Conservation (phyloP, 1,140 invertebrate species). For the Arctopsyche grandis region DNA sequence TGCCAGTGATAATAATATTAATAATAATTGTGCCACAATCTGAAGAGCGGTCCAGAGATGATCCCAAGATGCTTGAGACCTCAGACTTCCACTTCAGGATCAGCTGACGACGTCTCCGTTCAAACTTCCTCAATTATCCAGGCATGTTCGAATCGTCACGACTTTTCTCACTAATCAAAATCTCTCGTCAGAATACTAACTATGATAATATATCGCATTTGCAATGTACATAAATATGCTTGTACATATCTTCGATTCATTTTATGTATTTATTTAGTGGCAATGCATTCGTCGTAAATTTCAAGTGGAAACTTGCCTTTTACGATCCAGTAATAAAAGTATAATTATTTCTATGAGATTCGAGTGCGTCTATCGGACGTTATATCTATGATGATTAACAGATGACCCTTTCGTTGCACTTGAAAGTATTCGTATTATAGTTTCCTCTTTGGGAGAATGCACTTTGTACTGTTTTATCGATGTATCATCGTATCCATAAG, state of each 20-base stretch:
- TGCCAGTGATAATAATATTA: too few species aligned
- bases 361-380: background rate
- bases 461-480: too few species aligned
- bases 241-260: too few species aligned
- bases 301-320: too few species aligned
- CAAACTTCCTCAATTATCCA: slow-evolving; percentile 70
- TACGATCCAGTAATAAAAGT: too few species aligned
- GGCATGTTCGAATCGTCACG: slow-evolving; percentile 56
- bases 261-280: too few species aligned
- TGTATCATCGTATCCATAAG: too few species aligned
- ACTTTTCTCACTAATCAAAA: background rate
- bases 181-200: background rate
- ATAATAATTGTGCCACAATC: too few species aligned
- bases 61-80: slow-evolving; percentile 69
- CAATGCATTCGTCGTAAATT: too few species aligned
- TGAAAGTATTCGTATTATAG: background rate
- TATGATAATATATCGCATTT: too few species aligned
- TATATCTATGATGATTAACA: slow-evolving; percentile 32
- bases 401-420: slow-evolving; percentile 6
- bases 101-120: slow-evolving; percentile 69
- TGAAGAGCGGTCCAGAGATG: slow-evolving; percentile 58
- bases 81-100: slow-evolving; percentile 67
- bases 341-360: too few species aligned
- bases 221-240: too few species aligned
- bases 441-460: background rate